Percentiles rank a stretch among this genome's conserved stretches.
phyloP scores from a whole-genome alignment of 2,888 invertebrate genomes.

The Tineola bisselliella region DNA sequence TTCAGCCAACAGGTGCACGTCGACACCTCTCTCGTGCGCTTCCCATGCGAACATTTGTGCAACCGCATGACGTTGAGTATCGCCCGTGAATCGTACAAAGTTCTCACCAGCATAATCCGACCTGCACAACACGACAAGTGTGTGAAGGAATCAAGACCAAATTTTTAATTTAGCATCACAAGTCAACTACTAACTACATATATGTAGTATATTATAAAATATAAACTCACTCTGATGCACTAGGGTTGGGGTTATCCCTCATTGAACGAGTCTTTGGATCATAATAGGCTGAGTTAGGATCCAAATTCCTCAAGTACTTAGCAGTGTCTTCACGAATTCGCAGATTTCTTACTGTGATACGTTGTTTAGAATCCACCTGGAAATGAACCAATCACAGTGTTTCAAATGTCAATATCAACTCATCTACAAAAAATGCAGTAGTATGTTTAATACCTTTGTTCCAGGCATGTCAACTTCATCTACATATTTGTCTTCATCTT shows the following conservation, averaged over 20 bases:
- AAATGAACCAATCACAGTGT: too few species aligned
- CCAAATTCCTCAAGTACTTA: constrained; percentile 95
- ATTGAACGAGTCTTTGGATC: constrained; percentile 99
- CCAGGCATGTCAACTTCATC: constrained; percentile 98
- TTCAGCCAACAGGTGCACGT: constrained; percentile 95
- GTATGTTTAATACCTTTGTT: constrained; percentile 87
- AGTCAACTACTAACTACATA: too few species aligned
- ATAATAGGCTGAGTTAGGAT: constrained; percentile 97
- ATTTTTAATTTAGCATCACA: too few species aligned
- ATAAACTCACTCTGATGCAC: constrained; percentile 69
- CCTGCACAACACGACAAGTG: too few species aligned
- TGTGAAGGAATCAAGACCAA: too few species aligned
- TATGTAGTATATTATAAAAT: too few species aligned
- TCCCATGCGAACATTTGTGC: constrained; percentile 99
- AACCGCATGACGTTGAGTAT: constrained; percentile 88
- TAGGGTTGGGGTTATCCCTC: constrained; percentile 93
- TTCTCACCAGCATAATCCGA: constrained; percentile 94
- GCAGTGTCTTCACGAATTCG: constrained; percentile 99
- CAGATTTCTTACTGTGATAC: constrained; percentile 98
- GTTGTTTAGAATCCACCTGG: constrained; percentile 95
- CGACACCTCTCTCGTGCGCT: constrained; percentile 90
- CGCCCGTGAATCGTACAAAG: constrained; percentile 93
- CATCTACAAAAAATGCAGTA: too few species aligned
- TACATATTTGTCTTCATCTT: constrained; percentile 93
- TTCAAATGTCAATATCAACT: too few species aligned